Conservation (phyloP, 2,888 invertebrate species). For the Apocheima hispidaria region DNA sequence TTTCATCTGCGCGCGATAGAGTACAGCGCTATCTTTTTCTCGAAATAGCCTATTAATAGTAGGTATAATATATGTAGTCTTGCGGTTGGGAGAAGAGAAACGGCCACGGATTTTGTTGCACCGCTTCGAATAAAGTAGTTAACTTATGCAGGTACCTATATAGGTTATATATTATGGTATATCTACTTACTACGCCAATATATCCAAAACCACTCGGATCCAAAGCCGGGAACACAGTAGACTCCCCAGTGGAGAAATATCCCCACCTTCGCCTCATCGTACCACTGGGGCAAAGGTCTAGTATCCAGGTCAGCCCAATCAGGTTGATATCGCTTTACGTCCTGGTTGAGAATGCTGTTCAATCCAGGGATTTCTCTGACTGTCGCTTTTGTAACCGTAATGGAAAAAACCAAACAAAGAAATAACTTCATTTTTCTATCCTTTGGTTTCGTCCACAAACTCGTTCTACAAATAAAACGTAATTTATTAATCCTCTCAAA, state of each 20-base stretch:
- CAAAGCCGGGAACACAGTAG: conserved; percentile 95
- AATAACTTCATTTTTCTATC: neutral
- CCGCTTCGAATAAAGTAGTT: no score
- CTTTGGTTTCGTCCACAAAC: neutral
- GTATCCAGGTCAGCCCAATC: conserved; percentile 94
- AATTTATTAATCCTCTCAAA: neutral
- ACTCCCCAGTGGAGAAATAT: conserved; percentile 98
- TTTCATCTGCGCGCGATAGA: no score
- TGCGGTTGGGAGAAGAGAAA: no score
- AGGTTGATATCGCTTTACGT: conserved; percentile 84
- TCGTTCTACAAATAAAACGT: neutral
- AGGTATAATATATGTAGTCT: no score
- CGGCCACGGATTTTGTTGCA: no score
- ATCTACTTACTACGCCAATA: conserved; percentile 89
- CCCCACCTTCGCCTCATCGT: conserved; percentile 95
- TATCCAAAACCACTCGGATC: conserved; percentile 97
- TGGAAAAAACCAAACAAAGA: neutral
- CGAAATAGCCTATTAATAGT: no score
- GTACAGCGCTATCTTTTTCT: no score
- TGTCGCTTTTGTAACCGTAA: neutral
- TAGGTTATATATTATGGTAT: neutral
- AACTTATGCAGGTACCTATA: no score
- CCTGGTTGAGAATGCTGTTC: neutral
- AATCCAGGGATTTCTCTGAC: neutral
- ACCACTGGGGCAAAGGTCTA: conserved; percentile 94